Base-by-base conservation (phyloP, 2,797 vertebrate genomes). In the Etheostoma nigrum region DNA sequence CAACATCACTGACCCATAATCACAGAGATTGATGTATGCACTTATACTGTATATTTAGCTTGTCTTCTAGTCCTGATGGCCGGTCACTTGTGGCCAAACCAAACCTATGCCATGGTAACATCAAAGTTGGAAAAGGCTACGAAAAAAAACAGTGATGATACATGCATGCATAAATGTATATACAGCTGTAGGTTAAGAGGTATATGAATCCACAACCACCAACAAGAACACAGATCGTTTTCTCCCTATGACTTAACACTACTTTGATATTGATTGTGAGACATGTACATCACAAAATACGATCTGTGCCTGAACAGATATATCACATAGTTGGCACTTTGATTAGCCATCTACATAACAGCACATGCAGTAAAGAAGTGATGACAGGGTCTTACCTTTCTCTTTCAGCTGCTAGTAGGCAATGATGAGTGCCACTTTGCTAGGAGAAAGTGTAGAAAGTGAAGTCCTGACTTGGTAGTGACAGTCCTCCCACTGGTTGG, bases 1-100 rank as follows among this genome's bases (percentile, higher is more conserved):
- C 75, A 65, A 85, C 76, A 62, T 79, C 7, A 13, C 69, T 89
- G 84, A 86, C 82, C 85, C 74, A 90, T 89, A 92, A 93, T 91
- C 86, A 93, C 84, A 83, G 83, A 77, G 78, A 83, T 71, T 68
- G 67, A 82, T 88, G 69, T 59, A 79, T 33, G 83, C 83, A 77
- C 64, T 79, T 82, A 63, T 15, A 61, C 77, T 63, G 78, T 92
- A 91, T 92, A 87, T 93, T 89, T 91, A 93, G 89, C 85, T 73
- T 47, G 58, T 84, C 69, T 79, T 77, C 70, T 82, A 60, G 79
- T 89, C 74, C 83, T 72, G 71, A 65, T 64, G 63, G 62, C 64
- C 23, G 69, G 42, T 72, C 72, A 65, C 69, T 71, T 48, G 33
- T 48, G 30, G 81, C 69, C 79, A 84, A 74, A 78, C 71, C 69